Evolutionary conservation across 2,113 vertebrate genomes (phyloP).

Genomic region (Hemibagrus wyckioides): DNA sequence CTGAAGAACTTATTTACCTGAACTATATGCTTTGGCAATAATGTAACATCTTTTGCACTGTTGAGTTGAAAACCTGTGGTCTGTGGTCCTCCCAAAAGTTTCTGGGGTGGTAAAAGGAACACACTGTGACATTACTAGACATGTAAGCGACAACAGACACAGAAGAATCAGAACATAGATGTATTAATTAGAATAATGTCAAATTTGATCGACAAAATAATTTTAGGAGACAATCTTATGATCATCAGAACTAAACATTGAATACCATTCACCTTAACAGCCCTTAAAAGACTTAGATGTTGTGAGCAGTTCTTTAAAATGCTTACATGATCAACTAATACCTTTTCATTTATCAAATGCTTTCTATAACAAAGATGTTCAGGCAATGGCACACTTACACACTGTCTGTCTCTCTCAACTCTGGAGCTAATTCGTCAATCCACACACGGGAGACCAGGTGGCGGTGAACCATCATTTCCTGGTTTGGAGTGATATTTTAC

Average conservation of each 20-base stretch:
- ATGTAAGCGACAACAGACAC: background rate
- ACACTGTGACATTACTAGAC: background rate
- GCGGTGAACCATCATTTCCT: background rate
- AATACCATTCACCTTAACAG: background rate
- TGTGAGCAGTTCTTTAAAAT: background rate
- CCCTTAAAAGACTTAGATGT: background rate
- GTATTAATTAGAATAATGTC: background rate
- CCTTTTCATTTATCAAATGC: background rate
- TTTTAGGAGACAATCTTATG: background rate
- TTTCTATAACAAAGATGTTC: background rate
- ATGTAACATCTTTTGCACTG: background rate
- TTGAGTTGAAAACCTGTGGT: background rate
- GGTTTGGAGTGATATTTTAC: slow-evolving; percentile 5
- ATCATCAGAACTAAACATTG: background rate
- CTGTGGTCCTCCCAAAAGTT: background rate
- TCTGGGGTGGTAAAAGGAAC: background rate
- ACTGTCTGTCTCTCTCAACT: background rate
- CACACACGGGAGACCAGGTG: background rate
- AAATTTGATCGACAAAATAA: background rate
- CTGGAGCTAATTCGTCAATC: background rate
- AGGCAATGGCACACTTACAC: background rate
- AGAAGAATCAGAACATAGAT: background rate
- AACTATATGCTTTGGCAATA: background rate
- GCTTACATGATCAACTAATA: too few species aligned
- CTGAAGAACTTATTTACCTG: background rate